A percentile compares a stretch with the other conserved stretches of the same genome.
phyloP scores from a whole-genome alignment of 2,113 vertebrate genomes.

The Lophochroa leadbeateri region DNA sequence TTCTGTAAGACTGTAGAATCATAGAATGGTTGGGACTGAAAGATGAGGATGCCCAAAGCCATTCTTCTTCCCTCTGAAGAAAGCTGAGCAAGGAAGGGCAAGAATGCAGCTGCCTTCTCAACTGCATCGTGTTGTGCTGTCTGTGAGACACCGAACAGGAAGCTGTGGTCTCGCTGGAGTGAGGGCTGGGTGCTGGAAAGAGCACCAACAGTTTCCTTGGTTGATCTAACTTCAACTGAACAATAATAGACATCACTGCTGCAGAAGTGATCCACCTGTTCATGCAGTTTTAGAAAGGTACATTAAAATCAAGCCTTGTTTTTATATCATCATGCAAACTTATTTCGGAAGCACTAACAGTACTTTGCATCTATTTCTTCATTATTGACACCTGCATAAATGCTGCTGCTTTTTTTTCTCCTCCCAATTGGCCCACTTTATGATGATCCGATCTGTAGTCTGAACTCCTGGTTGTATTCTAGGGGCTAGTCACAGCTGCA shows the following conservation, averaged over 20 bases:
- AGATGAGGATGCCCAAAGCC: neutral
- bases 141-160: fast-evolving
- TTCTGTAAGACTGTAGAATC: neutral
- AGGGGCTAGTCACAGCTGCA: neutral
- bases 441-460: neutral
- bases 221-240: neutral
- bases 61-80: neutral
- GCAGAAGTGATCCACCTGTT: neutral
- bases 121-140: fast-evolving
- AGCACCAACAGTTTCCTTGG: fast-evolving
- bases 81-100: fast-evolving
- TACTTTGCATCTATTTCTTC: neutral
- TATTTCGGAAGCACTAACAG: neutral
- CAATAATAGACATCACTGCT: neutral
- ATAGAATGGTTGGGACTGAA: neutral
- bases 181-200: neutral
- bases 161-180: fast-evolving
- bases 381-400: neutral
- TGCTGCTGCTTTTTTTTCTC: neutral
- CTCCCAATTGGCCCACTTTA: neutral
- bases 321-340: neutral
- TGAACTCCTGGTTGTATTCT: neutral
- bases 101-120: neutral
- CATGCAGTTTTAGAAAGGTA: neutral
- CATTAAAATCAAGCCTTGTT: neutral